Evolutionary conservation across 2,797 vertebrate genomes (phyloP), one percentile per base, ranked within the genome.

Genomic region (Sebastes iracundus): DNA sequence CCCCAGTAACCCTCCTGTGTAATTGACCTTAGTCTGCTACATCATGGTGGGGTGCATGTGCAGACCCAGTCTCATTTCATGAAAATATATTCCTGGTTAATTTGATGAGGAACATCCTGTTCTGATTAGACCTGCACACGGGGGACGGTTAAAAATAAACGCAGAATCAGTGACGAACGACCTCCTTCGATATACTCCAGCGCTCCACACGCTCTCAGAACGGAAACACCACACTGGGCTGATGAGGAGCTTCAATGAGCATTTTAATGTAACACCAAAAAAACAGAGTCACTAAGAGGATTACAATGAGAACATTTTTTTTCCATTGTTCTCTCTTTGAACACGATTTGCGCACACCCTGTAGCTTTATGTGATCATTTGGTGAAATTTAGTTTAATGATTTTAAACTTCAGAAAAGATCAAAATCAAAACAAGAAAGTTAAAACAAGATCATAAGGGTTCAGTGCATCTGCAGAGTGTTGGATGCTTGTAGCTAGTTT

Each of bases 141-240:
- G 79, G 90, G 87, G 83, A 88, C 0, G 20, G 85, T 87, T 95
- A 94, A 94, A 95, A 92, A 95, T 95, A 95, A 93, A 89, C 75
- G 58, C 82, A 60, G 88, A 92, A 92, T 93, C 90, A 86, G 92
- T 92, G 92, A 94, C 85, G 90, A 92, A 91, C 84, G 87, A 94
- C 94, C 93, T 93, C 88, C 76, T 92, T 94, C 78, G 80, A 88
- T 88, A 90, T 79, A 87, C 33, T 61, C 64, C 68, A 64, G 78
- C n/a, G 11, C 77, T 81, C 77, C 64, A 70, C 72, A 49, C 30
- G 61, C 71, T 79, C 61, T 22, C 52, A 10, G 22, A 80, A 72
- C 14, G 16, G 74, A 75, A 79, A 81, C 65, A 53, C 71, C 68
- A 32, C 32, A 83, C 35, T 32, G 64, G 67, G 72, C 72, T 74